Percentiles rank a stretch among this genome's conserved stretches.
Conservation (phyloP, 2,797 vertebrate species). For the Pseudotriccus pelzelni region DNA sequence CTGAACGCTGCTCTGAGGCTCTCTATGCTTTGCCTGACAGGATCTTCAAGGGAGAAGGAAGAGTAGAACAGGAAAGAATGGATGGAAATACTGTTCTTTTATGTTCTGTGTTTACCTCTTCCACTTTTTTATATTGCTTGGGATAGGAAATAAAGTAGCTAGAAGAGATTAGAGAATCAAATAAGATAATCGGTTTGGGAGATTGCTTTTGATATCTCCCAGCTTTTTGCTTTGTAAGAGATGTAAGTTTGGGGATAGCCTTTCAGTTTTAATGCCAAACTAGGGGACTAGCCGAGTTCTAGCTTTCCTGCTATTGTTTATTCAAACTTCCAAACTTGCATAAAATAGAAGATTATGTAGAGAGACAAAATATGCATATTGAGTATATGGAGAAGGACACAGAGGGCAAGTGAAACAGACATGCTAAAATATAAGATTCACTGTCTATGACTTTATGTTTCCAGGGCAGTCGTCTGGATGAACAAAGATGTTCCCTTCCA, state of each 20-base stretch:
- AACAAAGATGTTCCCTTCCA: conserved; percentile 89
- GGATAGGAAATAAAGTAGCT: background rate
- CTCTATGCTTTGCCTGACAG: background rate
- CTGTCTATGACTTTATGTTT: conserved; percentile 56
- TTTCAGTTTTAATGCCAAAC: background rate
- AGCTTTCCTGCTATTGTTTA: background rate
- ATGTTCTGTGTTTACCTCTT: background rate
- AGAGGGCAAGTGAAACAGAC: background rate
- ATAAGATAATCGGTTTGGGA: background rate
- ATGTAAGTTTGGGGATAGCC: background rate
- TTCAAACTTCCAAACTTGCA: background rate
- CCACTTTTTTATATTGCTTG: background rate
- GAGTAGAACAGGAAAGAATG: background rate
- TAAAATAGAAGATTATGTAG: background rate
- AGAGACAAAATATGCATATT: background rate
- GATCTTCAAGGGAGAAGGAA: background rate
- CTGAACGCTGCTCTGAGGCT: background rate
- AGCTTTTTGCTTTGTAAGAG: background rate
- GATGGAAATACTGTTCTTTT: background rate
- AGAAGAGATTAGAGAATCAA: background rate
- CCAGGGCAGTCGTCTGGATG: conserved; percentile 91
- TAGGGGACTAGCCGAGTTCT: background rate
- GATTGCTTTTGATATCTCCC: background rate
- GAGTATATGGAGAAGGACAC: background rate
- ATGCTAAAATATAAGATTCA: background rate